Base-by-base conservation (phyloP, 2,888 invertebrate genomes). In the Homarus gammarus region DNA sequence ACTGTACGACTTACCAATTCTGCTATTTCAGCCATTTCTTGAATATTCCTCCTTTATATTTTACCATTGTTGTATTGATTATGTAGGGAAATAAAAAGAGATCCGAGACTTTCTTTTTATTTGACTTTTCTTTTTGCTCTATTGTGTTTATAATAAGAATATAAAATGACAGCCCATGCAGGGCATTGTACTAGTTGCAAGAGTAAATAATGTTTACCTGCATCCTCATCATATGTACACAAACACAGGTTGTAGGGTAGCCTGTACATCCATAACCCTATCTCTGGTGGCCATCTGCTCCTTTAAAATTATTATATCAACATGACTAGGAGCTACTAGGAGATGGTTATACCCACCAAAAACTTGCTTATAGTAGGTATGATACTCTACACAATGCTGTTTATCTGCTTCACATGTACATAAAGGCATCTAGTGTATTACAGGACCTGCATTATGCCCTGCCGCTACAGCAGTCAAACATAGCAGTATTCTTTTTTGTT, bases 121-220 rank as follows among this genome's bases (percentile, higher is more conserved):
- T 75, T 75, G 38, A 64, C 49, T 83, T 87, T 81, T 83, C 78
- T 79, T 81, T 87, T 87, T 79, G 79, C 87, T 87, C 87, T 87
- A 75, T 87, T 75, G 82, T 83, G 87, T 87, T 87, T 82, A 87
- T 87, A 75, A 75, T 87, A 87, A 87, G 87, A 87, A 87, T 87
- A 87, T 87, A 87, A 87, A 87, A 87, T 87, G 86, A 86, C 86
- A 87, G 87, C 87, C 87, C 87, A 49, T 49, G 64, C 44, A 49
- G 87, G 85, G 87, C 83, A 75, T 87, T 87, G 87, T 87, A 87
- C 87, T 87, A 87, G 82, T 87, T 87, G 87, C 87, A 87, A 87
- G 87, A 87, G 87, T 87, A 87, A 82, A 82, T 87, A 87, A 87
- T 73, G 82, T 82, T 51, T 73, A 75, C 82, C 82, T 73, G 82